phyloP scores from a whole-genome alignment of 2,888 invertebrate species.

The Sycophila texana region DNA sequence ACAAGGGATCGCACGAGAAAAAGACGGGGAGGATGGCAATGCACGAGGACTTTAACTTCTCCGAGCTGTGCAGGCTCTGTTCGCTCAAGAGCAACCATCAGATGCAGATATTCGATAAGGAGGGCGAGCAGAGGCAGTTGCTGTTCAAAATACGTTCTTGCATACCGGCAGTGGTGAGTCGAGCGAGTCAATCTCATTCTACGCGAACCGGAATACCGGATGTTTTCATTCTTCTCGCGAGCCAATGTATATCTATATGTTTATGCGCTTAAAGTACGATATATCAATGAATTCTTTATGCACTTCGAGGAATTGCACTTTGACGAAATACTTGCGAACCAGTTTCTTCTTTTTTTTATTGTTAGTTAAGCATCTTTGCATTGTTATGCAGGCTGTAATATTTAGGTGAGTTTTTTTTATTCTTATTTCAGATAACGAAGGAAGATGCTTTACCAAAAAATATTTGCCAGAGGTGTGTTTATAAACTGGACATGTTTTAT shows the following conservation, averaged over 20 bases:
- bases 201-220: conserved; percentile 36
- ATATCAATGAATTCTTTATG: too few relatives aligned
- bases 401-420: neutral
- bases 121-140: conserved; percentile 84
- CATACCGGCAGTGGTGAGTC: conserved; percentile 82
- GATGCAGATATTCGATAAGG: conserved; percentile 84
- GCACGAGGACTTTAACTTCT: conserved; percentile 81
- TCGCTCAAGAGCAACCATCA: conserved; percentile 83
- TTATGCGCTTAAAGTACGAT: neutral
- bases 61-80: conserved; percentile 84
- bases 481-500: conserved; percentile 82
- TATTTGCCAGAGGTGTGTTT: conserved; percentile 83
- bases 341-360: neutral
- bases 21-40: conserved; percentile 77
- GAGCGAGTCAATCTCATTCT: conserved; percentile 14
- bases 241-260: neutral
- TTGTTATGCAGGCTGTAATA: neutral
- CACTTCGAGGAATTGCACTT: neutral
- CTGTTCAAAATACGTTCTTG: conserved; percentile 83
- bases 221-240: conserved; percentile 43
- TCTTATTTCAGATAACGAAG: conserved; percentile 80
- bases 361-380: neutral
- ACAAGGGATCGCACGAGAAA: neutral
- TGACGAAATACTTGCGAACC: neutral
- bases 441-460: conserved; percentile 85